A percentile compares a stretch with the other conserved stretches of the same genome.
Evolutionary conservation across 2,113 vertebrate genomes (phyloP).

Genomic region (Amblyornis subalaris): DNA sequence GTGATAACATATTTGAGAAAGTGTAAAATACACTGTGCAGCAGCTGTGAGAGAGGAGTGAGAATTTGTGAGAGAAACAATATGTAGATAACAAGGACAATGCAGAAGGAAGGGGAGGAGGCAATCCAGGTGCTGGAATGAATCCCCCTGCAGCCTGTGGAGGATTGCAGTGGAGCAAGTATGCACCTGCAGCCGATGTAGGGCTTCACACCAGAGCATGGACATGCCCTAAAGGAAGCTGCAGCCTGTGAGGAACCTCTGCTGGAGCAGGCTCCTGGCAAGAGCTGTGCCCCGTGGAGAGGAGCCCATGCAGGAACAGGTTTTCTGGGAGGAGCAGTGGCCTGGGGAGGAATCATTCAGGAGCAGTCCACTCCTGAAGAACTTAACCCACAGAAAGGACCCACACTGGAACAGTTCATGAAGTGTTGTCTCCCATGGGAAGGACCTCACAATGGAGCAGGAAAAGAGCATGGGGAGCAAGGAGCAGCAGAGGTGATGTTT

Average conservation of each 20-base stretch:
- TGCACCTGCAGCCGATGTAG: neutral
- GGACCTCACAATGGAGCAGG: neutral
- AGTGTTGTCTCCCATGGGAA: neutral
- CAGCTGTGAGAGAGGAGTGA: neutral
- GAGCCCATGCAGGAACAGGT: neutral
- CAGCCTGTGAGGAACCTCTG: neutral
- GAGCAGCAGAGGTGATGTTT: neutral
- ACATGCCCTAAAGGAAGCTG: neutral
- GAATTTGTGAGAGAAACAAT: neutral
- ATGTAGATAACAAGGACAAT: no score
- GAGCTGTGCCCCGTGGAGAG: neutral
- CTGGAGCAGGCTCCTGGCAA: neutral
- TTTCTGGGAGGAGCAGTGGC: neutral
- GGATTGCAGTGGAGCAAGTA: neutral
- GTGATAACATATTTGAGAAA: neutral
- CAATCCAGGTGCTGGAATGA: neutral
- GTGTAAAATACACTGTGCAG: neutral
- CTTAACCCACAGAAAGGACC: neutral
- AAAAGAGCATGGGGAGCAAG: neutral
- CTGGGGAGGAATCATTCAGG: neutral
- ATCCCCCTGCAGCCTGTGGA: neutral
- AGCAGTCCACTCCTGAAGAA: neutral
- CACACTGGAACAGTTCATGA: neutral
- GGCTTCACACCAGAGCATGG: accelerated
- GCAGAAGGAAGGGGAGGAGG: neutral